Percentiles rank a stretch among this genome's conserved stretches.
phyloP scores from a whole-genome alignment of 2,888 invertebrate species.

The Temnothorax unifasciatus region DNA sequence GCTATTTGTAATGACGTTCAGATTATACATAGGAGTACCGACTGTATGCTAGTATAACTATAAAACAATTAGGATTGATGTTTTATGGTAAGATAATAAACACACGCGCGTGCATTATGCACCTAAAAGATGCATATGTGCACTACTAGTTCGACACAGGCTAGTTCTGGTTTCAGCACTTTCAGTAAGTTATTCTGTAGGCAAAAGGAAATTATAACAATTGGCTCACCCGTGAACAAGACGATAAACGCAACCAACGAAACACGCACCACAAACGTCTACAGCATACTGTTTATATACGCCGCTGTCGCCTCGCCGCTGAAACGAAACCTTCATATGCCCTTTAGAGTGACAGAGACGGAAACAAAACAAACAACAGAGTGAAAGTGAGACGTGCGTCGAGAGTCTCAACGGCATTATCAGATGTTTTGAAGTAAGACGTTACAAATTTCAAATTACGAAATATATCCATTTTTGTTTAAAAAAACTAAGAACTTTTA shows the following conservation, averaged over 20 bases:
- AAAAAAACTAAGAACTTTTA: background rate
- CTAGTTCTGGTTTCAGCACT: too few species aligned
- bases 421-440: background rate
- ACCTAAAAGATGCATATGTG: too few species aligned
- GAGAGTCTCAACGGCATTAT: background rate
- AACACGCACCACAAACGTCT: too few species aligned
- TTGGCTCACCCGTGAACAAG: background rate
- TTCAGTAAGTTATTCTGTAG: too few species aligned
- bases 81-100: too few species aligned
- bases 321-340: background rate
- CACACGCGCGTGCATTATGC: too few species aligned
- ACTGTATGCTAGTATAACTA: background rate
- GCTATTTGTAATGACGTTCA: background rate
- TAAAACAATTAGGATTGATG: too few species aligned
- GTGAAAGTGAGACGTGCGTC: slow-evolving; percentile 3
- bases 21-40: background rate
- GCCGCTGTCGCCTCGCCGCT: too few species aligned
- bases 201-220: background rate
- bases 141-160: too few species aligned
- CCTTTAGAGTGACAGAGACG: background rate
- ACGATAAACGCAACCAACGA: too few species aligned
- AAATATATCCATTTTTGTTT: background rate
- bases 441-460: slow-evolving; percentile 3
- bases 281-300: too few species aligned
- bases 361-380: slow-evolving; percentile 26